Evolutionary conservation across 2,797 vertebrate genomes (phyloP), one percentile per base, ranked within the genome.

Genomic region (Aselliscus stoliczkanus): DNA sequence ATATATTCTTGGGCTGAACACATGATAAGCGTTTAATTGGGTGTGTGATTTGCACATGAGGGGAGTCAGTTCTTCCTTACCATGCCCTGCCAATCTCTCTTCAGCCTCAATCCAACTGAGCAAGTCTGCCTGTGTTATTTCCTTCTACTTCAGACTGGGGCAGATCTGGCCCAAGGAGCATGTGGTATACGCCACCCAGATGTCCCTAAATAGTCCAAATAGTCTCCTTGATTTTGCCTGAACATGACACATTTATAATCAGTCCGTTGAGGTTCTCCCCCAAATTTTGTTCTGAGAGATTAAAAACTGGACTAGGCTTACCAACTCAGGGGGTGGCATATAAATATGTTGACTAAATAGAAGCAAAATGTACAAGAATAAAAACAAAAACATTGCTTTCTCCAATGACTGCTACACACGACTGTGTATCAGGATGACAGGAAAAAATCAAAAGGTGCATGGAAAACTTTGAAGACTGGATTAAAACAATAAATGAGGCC

Each of bases 401-500:
- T 83, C 64, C 47, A 27, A 52, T 54, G 67, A 79, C 12, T 20
- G 13, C 15, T 34, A 12, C 56, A 58, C 14, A 7, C 14, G 18
- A 31, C 67, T 58, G 1, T 34, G 27, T 60, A 20, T 56, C 23
- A 72, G 54, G 17, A 20, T 17, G 4, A 5, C 13, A 5, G 12
- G 7, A 10, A 34, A 88, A 37, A 77, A 62, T 52, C 20, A 88
- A 56, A 82, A 86, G 54, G 82, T n/a, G 6, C 2, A 15, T 17
- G 21, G 21, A 64, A 67, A 87, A 87, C n/a, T 70, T 52, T n/a
- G 50, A 88, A 56, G 15, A 7, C 56, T 72, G 14, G 18, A 92
- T 82, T 97, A 73, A 67, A 58, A 89, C 72, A 54, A n/a, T 75
- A 72, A 93, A 88, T 88, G 54, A 37, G 37, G 31, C 29, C 90